Evolutionary conservation across 64 coral and sea anemone species (phyloP).

Genomic region (Montipora capricornis): DNA sequence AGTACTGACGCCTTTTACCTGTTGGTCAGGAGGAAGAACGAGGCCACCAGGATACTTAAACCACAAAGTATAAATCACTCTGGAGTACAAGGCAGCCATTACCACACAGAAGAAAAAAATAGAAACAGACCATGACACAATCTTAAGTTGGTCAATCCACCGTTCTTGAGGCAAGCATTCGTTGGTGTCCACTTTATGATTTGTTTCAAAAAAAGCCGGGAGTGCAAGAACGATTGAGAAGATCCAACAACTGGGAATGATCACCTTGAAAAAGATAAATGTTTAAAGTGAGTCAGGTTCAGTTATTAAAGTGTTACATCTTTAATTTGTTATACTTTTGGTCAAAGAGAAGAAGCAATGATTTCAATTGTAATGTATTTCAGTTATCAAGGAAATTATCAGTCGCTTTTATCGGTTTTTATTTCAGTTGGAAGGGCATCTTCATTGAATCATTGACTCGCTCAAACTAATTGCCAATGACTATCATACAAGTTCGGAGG

Average conservation of each 20-base stretch:
- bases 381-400: too few species aligned
- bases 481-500: too few species aligned
- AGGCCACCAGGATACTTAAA: neutral
- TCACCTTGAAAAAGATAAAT: neutral
- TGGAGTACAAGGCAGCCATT: constrained; percentile 46
- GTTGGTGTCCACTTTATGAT: neutral
- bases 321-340: too few species aligned
- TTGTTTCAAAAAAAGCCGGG: neutral
- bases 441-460: too few species aligned
- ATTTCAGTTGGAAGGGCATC: too few species aligned
- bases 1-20: neutral
- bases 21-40: neutral
- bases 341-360: too few species aligned
- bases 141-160: neutral
- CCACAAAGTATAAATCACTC: constrained; percentile 48
- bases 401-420: too few species aligned
- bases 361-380: too few species aligned
- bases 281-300: neutral
- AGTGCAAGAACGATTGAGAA: neutral
- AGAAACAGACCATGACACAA: neutral
- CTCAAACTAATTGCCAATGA: too few species aligned
- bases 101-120: neutral
- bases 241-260: constrained; percentile 10
- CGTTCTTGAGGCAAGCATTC: neutral
- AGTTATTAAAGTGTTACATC: too few species aligned